Percentiles rank a stretch among this genome's conserved stretches.
Conservation (phyloP, 1,140 invertebrate species). For the Drosophila mauritiana region DNA sequence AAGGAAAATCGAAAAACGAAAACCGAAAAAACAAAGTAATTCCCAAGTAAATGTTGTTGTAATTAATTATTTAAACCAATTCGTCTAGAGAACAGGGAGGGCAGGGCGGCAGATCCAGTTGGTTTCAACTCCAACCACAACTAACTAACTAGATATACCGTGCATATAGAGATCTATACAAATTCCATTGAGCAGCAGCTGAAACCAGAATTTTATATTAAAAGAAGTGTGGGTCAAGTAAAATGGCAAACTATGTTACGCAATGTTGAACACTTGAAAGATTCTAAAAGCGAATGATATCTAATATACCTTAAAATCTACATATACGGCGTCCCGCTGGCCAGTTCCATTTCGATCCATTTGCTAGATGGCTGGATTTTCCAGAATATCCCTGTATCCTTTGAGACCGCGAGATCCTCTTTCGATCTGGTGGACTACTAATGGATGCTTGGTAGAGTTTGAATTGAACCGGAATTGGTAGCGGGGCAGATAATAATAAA, state of each 20-base stretch:
- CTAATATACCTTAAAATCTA: slow-evolving; percentile 32
- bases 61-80: slow-evolving; percentile 63
- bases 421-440: slow-evolving; percentile 9
- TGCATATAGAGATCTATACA: slow-evolving; percentile 10
- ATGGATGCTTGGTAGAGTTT: neutral
- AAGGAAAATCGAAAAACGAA: slow-evolving; percentile 2
- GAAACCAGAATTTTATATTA: slow-evolving; percentile 63
- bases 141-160: slow-evolving; percentile 34
- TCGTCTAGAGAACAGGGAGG: slow-evolving; percentile 31
- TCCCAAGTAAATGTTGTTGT: slow-evolving; percentile 71
- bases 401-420: slow-evolving; percentile 11
- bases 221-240: slow-evolving; percentile 42
- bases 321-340: slow-evolving; percentile 4
- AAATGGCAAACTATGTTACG: slow-evolving; percentile 63
- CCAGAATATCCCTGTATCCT: neutral
- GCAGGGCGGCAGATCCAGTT: slow-evolving; percentile 11
- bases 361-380: neutral
- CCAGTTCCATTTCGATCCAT: slow-evolving; percentile 15
- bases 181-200: slow-evolving; percentile 2
- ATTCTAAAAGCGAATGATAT: slow-evolving; percentile 60
- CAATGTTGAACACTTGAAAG: slow-evolving; percentile 71
- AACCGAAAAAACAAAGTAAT: slow-evolving; percentile 16
- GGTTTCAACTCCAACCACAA: slow-evolving; percentile 51
- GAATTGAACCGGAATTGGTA: slow-evolving; percentile 1
- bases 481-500: slow-evolving; percentile 16